Evolutionary conservation across 23 tunicate species (phyloP).

Genomic region (Botrylloides violaceus): DNA sequence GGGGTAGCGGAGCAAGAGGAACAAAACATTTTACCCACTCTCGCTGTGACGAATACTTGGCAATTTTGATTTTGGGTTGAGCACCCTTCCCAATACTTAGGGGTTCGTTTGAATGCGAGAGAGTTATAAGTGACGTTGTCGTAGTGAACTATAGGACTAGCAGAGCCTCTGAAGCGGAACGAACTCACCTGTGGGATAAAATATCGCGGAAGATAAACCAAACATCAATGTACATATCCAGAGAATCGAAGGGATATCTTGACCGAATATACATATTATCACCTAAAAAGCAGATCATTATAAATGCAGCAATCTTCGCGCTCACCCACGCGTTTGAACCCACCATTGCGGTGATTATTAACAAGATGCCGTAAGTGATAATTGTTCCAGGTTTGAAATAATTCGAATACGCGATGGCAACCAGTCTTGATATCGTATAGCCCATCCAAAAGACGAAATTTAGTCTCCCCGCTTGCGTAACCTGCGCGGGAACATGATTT

Average conservation of each 20-base stretch:
- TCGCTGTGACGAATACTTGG: no score
- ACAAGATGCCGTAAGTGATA: conserved; percentile 48
- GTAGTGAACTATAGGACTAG: no score
- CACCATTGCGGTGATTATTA: conserved; percentile 54
- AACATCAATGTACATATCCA: conserved; percentile 52
- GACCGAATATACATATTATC: conserved; percentile 62
- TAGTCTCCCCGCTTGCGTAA: conserved; percentile 52
- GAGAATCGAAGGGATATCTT: conserved; percentile 29
- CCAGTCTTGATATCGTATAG: conserved; percentile 57
- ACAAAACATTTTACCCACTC: no score
- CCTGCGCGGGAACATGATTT: no score
- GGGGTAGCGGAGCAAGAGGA: no score
- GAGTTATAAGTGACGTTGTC: no score
- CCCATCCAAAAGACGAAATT: conserved; percentile 92
- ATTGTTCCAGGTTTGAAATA: conserved; percentile 59
- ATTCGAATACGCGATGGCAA: conserved; percentile 74
- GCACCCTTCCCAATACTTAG: no score
- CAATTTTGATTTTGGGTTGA: no score
- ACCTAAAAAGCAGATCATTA: conserved; percentile 14
- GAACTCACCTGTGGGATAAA: conserved; percentile 51
- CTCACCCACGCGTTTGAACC: no score
- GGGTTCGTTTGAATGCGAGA: no score
- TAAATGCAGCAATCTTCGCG: background rate
- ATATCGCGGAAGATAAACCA: conserved; percentile 58
- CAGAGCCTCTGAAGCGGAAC: no score